Evolutionary conservation across 2,888 invertebrate species (phyloP), one percentile per base, ranked within the genome.

Genomic region (Thereva unica): DNA sequence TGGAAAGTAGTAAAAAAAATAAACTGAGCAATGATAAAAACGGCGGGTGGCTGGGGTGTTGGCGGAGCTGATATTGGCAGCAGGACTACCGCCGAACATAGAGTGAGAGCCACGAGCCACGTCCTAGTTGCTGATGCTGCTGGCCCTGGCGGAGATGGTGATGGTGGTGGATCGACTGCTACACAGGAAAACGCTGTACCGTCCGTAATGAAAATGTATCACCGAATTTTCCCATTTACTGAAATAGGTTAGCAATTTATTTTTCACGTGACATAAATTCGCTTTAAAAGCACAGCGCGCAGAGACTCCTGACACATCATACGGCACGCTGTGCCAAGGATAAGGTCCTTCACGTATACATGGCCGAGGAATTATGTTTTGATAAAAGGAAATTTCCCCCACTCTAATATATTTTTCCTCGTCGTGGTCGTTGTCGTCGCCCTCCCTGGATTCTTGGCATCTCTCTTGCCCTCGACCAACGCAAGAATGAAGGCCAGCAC

Each of bases 221-320:
- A 50, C 61, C 61, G 50, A 61, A 61, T 61, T 61, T 61, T 50
- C 61, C 61, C 61, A 61, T 61, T 61, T 61, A 50, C 50, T 38
- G 49, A 61, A 61, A 61, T 61, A 61, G 61, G 61, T 61, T 61
- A 49, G 50, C 61, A 61, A 61, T 61, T 61, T 61, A 61, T 61
- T 61, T 61, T 61, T 61, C 61, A 61, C 61, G 61, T 61, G 61
- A 61, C 61, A 61, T 61, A 61, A 61, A 61, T 61, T 50, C 40
- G 50, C 61, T 61, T 61, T 61, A 61, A 61, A 61, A 50, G 61
- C 50, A 41, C 61, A 61, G 50, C 61, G 23, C 23, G 50, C 50
- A 50, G 61, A 61, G 50, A 61, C 10, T 23, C 61, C 41, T 61
- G 61, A 50, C 61, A 61, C 50, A 23, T 61, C 61, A 61, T 61